Evolutionary conservation across 2,888 invertebrate genomes (phyloP), one percentile per base, ranked within the genome.

Genomic region (Fabriciana adippe): DNA sequence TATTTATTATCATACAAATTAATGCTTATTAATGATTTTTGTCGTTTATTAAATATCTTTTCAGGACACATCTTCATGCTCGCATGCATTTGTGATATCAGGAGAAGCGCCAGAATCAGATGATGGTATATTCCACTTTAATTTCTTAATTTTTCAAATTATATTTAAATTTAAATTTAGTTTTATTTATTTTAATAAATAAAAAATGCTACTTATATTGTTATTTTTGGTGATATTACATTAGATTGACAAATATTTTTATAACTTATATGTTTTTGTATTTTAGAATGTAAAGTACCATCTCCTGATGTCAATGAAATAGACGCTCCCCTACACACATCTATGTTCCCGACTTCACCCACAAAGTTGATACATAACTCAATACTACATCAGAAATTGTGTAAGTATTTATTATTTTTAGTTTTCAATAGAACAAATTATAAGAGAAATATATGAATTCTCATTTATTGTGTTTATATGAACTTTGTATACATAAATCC

Each of bases 51-150:
- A 2, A 11, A 2, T 1, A 6, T 18, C 13, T 61, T 73, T 72
- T n/a, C 66, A 88, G 89, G 83, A 83, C 66, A 6, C 31, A 18
- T 76, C 26, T 72, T 31, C 74, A 15, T 75, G 75, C 47, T 67
- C 79, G 0, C 83, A 84, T 72, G 79, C 78, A 0, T 90, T 86
- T 77, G 88, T 91, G 0, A 81, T 91, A 54, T 76, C 86, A 0
- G 91, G 91, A 8, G 91, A 91, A 75, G 91, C 91, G 0, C 87
- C 91, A 0, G 91, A 91, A 66, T 90, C 90, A 26, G 91, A 91
- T 76, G 90, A 90, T 76, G 90, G 90, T 90, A 77, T 48, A 64
- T 18, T 50, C 11, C 8, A 13, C 66, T 67, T 26, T 56, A 13
- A n/a, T 48, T 48, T 48, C 15, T 48, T 48, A 5, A 5, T 48